Evolutionary conservation across 2,113 vertebrate genomes (phyloP).

Genomic region (Micronycteris hirsuta): DNA sequence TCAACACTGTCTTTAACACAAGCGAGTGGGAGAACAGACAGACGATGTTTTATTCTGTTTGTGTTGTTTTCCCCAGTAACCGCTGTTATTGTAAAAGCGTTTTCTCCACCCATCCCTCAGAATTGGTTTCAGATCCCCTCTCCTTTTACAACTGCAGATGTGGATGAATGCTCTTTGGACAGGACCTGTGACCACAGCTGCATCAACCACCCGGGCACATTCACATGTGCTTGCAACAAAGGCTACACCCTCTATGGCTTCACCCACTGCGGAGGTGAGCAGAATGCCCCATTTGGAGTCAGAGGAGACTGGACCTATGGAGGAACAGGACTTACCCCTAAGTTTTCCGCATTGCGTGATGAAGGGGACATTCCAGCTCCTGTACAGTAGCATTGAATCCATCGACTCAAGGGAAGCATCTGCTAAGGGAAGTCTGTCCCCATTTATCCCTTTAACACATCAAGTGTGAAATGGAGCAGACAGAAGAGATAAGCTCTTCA

Average conservation of each 20-base stretch:
- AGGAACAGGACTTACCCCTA: neutral
- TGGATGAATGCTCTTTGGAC: constrained; percentile 97
- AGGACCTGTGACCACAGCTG: constrained; percentile 96
- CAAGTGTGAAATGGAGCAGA: neutral
- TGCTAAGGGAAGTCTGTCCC: neutral
- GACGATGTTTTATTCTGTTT: neutral
- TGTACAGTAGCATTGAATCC: neutral
- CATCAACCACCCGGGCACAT: constrained; percentile 93
- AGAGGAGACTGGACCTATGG: neutral
- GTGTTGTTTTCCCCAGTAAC: neutral
- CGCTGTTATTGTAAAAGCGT: neutral
- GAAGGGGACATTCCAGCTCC: neutral
- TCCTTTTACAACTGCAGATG: constrained; percentile 87
- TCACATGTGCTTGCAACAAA: constrained; percentile 92
- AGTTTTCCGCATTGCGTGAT: neutral
- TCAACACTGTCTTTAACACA: neutral
- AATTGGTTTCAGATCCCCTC: constrained; percentile 19
- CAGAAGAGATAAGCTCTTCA: neutral
- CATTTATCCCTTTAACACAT: neutral
- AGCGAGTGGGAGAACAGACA: neutral
- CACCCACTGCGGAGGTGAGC: constrained; percentile 96
- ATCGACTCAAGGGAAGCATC: neutral
- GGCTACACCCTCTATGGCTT: constrained; percentile 95
- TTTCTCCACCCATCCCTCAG: neutral
- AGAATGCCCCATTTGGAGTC: neutral